Base-by-base conservation (phyloP, 2,888 invertebrate species). In the Acleris laterana region DNA sequence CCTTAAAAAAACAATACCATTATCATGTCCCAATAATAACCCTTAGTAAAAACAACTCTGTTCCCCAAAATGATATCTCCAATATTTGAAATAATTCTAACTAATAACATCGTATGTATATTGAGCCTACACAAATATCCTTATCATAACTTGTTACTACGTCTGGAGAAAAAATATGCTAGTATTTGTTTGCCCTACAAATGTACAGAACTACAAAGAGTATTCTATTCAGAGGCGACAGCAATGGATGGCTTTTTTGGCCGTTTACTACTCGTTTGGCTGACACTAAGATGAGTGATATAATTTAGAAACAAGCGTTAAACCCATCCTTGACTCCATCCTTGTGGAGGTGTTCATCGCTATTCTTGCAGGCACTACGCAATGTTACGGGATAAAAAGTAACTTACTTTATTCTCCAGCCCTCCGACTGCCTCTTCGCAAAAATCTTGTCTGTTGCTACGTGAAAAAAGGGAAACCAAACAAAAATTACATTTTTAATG, bases 61-160 rank as follows among this genome's bases (percentile, higher is more conserved):
- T 17, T 28, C 25, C 49, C 9, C 42, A 13, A 48, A 16, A 64
- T 59, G 42, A 60, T 28, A 25, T 62, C 11, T 46, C 25, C 42
- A 20, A 64, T 60, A 55, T 42, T 25, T 5, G n/a, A 58, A 42
- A 55, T 25, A 49, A 48, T 38, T 28, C 19, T 74, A 83, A 83
- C 81, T 78, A 80, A 77, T 82, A 77, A 80, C 84, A 82, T 85
- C 85, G 82, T 73, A 70, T 79, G 83, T 80, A 82, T 82, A 76
- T 78, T 81, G 80, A 80, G 80, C 77, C 81, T 78, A 83, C 75
- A 76, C 83, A 84, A 88, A 85, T 85, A 86, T 82, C 81, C 82
- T n/a, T 86, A 85, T 86, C 80, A 82, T 87, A 85, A 83, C 81
- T 83, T 84, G 82, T 82, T 83, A 87, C 77, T 81, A 74, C 76